Conservation (phyloP, 30 jellyfish, hydroid and myxozoan species). For the Nemopilema nomurai region DNA sequence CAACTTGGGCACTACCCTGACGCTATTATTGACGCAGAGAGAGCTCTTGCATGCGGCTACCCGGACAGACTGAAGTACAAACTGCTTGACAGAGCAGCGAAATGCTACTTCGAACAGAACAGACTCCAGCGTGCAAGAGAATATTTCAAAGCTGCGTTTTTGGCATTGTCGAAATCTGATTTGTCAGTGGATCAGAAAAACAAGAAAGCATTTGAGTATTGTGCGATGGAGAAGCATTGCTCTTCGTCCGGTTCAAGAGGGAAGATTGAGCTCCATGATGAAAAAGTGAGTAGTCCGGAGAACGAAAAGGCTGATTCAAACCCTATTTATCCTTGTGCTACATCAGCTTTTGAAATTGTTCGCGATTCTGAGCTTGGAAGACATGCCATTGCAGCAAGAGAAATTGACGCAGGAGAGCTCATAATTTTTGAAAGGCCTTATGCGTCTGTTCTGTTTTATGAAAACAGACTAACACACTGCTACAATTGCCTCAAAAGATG, state of each 20-base stretch:
- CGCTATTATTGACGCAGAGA: constrained; percentile 61
- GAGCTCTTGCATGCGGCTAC: constrained; percentile 60
- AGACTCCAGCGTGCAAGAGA: constrained; percentile 25
- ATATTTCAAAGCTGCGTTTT: constrained; percentile 35
- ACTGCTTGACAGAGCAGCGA: constrained; percentile 69
- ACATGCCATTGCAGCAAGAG: constrained; percentile 77
- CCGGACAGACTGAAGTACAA: constrained; percentile 64
- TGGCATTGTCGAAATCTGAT: constrained; percentile 40
- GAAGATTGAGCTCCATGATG: neutral
- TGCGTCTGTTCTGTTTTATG: constrained; percentile 62
- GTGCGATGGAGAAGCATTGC: neutral
- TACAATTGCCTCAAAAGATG: constrained; percentile 73
- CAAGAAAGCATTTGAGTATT: constrained; percentile 25
- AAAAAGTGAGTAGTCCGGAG: constrained; percentile 22
- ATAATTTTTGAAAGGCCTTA: constrained; percentile 81
- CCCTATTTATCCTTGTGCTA: constrained; percentile 75
- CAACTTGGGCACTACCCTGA: constrained; percentile 36
- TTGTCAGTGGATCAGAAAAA: constrained; percentile 46
- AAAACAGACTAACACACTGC: constrained; percentile 69
- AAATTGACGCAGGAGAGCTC: constrained; percentile 85
- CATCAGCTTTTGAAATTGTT: constrained; percentile 47
- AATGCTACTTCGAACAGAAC: constrained; percentile 33
- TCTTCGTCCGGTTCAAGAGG: neutral
- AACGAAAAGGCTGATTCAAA: constrained; percentile 22
- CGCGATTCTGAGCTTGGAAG: constrained; percentile 50